phyloP scores from a whole-genome alignment of 2,113 vertebrate genomes.

The Ranitomeya variabilis region DNA sequence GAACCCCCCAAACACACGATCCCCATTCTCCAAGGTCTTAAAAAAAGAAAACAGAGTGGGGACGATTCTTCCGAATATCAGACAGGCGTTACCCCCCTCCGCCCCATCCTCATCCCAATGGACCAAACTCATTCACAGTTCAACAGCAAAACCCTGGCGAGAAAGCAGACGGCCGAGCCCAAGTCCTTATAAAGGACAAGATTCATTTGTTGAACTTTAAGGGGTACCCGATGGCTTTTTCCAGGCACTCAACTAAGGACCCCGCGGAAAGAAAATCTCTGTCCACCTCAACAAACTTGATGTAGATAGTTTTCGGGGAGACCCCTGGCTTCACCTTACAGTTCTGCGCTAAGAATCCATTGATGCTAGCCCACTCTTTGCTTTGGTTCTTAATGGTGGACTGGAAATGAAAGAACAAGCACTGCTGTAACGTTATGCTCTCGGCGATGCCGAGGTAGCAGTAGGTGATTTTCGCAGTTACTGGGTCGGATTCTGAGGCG shows the following conservation, averaged over 20 bases:
- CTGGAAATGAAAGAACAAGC: constrained; percentile 94
- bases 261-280: constrained; percentile 98
- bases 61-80: constrained; percentile 52
- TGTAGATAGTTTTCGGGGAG: constrained; percentile 82
- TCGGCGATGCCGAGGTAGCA: constrained; percentile 95
- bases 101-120: background rate
- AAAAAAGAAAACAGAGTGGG: constrained; percentile 47
- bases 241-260: constrained; percentile 96
- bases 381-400: constrained; percentile 84
- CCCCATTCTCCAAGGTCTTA: constrained; percentile 54
- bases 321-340: constrained; percentile 75
- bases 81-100: background rate
- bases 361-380: constrained; percentile 84
- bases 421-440: constrained; percentile 92
- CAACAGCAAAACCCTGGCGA: constrained; percentile 58
- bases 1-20: constrained; percentile 54
- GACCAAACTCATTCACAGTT: constrained; percentile 42
- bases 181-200: constrained; percentile 76
- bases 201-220: constrained; percentile 91
- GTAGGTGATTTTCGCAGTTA: constrained; percentile 83
- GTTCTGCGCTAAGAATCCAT: constrained; percentile 91
- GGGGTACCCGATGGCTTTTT: constrained; percentile 93
- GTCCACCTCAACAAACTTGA: constrained; percentile 98
- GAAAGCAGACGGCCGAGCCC: constrained; percentile 61
- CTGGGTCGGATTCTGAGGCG: constrained; percentile 71